Conservation (phyloP, 2,113 vertebrate species). For the Psittacara wagleri region DNA sequence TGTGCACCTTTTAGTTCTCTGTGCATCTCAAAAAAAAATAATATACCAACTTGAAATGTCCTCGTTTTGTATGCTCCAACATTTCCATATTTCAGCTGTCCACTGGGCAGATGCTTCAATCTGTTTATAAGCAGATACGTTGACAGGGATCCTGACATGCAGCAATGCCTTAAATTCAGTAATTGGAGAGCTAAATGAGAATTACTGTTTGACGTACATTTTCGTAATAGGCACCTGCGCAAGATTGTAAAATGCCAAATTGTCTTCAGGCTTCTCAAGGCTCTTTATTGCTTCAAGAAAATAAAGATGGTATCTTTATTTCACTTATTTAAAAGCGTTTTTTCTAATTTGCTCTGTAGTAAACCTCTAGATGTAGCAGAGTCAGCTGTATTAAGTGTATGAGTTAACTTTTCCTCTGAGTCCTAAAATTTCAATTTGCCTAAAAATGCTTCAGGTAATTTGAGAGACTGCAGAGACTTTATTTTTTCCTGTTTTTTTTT, state of each 20-base stretch:
- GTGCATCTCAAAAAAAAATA: not conserved
- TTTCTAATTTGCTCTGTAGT: not conserved
- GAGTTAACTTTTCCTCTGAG: not conserved
- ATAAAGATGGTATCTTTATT: not conserved
- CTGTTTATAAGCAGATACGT: not conserved
- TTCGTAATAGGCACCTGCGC: not conserved
- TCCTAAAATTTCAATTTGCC: not conserved
- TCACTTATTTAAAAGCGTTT: not conserved
- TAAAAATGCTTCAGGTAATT: not conserved
- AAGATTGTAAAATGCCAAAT: not conserved
- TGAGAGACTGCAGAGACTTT: not conserved
- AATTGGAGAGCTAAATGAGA: not conserved
- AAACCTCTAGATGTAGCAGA: not conserved
- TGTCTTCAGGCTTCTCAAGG: not conserved
- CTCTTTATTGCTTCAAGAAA: not conserved
- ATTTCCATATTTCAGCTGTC: not conserved
- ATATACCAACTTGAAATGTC: not conserved
- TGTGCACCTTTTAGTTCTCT: not conserved
- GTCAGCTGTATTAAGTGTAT: not conserved
- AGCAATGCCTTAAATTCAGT: not conserved
- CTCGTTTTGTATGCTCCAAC: not conserved
- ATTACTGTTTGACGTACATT: not conserved
- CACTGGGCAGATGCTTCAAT: not conserved
- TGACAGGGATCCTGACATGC: not conserved
- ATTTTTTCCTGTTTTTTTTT: not conserved